phyloP scores from a whole-genome alignment of 2,113 vertebrate genomes.

The Hiodon tergisus region DNA sequence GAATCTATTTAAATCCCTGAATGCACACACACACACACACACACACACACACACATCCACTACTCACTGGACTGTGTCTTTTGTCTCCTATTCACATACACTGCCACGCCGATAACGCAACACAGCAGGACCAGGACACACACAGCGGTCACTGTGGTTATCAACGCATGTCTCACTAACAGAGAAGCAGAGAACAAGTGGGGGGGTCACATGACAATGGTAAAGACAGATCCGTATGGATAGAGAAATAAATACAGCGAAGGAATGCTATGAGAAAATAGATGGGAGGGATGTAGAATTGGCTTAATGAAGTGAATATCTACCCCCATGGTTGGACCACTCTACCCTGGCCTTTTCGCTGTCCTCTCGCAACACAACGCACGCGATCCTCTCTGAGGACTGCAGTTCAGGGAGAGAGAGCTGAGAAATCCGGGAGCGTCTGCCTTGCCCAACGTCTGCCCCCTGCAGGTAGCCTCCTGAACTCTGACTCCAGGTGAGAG shows the following conservation, averaged over 20 bases:
- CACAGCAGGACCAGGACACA: constrained; percentile 31
- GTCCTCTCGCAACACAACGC: constrained; percentile 39
- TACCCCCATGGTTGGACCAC: constrained; percentile 31
- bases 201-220: neutral
- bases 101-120: constrained; percentile 19
- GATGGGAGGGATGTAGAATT: neutral
- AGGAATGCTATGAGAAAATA: neutral
- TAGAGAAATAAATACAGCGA: neutral
- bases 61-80: constrained; percentile 30
- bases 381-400: constrained; percentile 19
- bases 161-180: constrained; percentile 23
- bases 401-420: constrained; percentile 27
- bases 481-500: constrained; percentile 38
- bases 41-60: neutral
- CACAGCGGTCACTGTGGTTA: constrained; percentile 21
- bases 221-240: neutral
- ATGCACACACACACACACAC: neutral
- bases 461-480: constrained; percentile 2
- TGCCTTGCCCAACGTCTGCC: neutral
- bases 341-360: constrained; percentile 29
- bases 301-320: neutral
- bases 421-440: constrained; percentile 25
- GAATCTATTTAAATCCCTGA: neutral
- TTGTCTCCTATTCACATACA: constrained; percentile 33
- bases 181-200: neutral